A percentile compares a stretch with the other conserved stretches of the same genome.
Evolutionary conservation across 1,140 invertebrate species (phyloP).

Genomic region (Achatina immaculata): DNA sequence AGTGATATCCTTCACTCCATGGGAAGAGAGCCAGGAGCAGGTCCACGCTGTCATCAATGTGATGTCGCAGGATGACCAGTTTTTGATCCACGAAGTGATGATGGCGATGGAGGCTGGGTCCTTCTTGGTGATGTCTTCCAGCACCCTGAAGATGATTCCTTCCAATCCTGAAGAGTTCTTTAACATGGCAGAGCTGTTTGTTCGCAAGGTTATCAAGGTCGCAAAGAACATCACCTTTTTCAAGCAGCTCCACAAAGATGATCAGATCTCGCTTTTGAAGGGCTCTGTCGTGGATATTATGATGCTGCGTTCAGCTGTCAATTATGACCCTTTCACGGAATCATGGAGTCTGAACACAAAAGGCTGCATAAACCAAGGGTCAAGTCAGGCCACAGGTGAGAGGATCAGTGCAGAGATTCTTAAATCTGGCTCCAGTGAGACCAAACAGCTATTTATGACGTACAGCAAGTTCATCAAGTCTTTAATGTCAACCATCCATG

Average conservation of each 20-base stretch:
- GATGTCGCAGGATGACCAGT: slow-evolving; percentile 45
- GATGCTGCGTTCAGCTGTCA: slow-evolving; percentile 65
- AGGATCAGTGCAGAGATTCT: slow-evolving; percentile 56
- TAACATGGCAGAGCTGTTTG: slow-evolving; percentile 66
- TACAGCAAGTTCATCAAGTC: slow-evolving; percentile 64
- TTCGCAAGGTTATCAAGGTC: slow-evolving; percentile 63
- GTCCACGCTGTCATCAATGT: slow-evolving; percentile 39
- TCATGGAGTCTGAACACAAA: slow-evolving; percentile 60
- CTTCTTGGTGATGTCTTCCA: slow-evolving; percentile 53
- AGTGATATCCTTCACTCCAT: slow-evolving; percentile 6
- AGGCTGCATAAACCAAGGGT: slow-evolving; percentile 45
- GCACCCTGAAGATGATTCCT: slow-evolving; percentile 49
- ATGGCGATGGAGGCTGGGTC: slow-evolving; percentile 54
- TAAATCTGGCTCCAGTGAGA: slow-evolving; percentile 53
- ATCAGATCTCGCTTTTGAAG: slow-evolving; percentile 65
- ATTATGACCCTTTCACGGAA: slow-evolving; percentile 62
- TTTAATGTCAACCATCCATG: slow-evolving; percentile 57
- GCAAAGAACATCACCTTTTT: slow-evolving; percentile 63
- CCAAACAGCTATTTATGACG: slow-evolving; percentile 56
- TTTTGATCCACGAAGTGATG: slow-evolving; percentile 51
- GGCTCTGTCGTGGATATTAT: slow-evolving; percentile 66
- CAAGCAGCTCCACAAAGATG: slow-evolving; percentile 58
- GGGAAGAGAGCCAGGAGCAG: slow-evolving; percentile 35
- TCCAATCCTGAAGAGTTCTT: slow-evolving; percentile 61
- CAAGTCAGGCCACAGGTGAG: slow-evolving; percentile 16